Percentiles rank a stretch among this genome's conserved stretches.
These are phyloP conservation scores for Tetramorium bicarinatum DNA, from an alignment of 2,888 invertebrate genomes.

Conservation along the genomic window DNA sequence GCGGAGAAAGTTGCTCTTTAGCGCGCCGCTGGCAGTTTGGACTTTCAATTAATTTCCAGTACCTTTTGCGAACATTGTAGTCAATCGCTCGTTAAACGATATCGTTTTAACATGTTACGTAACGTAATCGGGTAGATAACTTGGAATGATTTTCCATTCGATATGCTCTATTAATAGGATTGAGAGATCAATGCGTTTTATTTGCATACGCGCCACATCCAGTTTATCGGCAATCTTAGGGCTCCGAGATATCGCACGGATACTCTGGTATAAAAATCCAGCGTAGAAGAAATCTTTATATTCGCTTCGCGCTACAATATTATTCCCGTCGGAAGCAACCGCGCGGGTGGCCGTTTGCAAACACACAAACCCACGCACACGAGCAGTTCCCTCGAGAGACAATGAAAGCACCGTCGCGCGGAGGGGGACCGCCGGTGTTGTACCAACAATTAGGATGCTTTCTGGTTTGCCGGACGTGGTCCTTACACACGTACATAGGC, in stretches of 20 bases:
- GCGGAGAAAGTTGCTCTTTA: slow-evolving; percentile 22
- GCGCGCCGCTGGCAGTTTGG: background rate
- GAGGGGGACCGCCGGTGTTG: slow-evolving; percentile 69
- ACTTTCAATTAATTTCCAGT: slow-evolving; percentile 1
- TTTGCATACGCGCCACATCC: background rate
- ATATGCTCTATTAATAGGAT: background rate
- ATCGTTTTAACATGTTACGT: background rate
- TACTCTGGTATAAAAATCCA: background rate
- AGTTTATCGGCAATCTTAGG: background rate
- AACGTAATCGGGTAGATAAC: background rate
- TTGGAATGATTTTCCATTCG: background rate
- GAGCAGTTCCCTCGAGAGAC: slow-evolving; percentile 22
- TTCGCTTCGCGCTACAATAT: background rate
- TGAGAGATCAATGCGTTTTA: background rate
- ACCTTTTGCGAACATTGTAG: too few relatives aligned
- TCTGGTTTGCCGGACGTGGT: slow-evolving; percentile 74
- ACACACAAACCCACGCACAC: slow-evolving; percentile 35
- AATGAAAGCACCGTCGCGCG: slow-evolving; percentile 21
- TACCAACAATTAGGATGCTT: slow-evolving; percentile 81
- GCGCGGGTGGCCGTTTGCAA: slow-evolving; percentile 41
- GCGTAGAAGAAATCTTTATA: background rate
- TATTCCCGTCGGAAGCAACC: slow-evolving; percentile 7
- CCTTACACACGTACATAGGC: slow-evolving; percentile 61
- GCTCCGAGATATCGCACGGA: background rate
- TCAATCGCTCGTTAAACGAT: slow-evolving; percentile 10